A percentile compares a stretch with the other conserved stretches of the same genome.
Conservation (phyloP, 2,888 invertebrate species). For the Synergus itoensis region DNA sequence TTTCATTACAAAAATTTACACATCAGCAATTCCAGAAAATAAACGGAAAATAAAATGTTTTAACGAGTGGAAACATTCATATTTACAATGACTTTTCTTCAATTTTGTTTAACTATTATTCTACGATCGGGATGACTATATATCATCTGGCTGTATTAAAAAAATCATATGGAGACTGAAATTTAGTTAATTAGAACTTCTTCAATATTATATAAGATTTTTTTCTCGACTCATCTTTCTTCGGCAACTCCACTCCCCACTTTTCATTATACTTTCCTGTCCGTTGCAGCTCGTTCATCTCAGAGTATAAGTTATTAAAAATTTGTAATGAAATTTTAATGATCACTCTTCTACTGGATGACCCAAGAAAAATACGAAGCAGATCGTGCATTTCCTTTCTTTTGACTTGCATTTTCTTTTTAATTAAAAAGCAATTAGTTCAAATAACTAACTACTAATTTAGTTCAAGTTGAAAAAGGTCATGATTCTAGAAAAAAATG, state of each 20-base stretch:
- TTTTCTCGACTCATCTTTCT: neutral
- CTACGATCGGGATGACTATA: too few species aligned
- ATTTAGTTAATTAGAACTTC: neutral
- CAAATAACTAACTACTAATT: neutral
- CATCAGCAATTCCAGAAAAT: neutral
- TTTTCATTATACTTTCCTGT: slow-evolving; percentile 13
- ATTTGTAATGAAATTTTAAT: slow-evolving; percentile 65
- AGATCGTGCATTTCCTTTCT: neutral
- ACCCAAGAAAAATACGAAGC: neutral
- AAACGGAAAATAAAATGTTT: neutral
- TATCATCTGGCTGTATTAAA: too few species aligned
- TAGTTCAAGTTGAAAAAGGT: neutral
- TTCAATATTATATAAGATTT: neutral
- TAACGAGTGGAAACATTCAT: neutral
- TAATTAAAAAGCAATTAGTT: neutral
- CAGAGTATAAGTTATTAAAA: slow-evolving; percentile 50
- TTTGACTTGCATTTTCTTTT: neutral
- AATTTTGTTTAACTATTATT: neutral
- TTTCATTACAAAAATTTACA: neutral
- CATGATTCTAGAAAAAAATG: neutral
- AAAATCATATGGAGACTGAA: neutral
- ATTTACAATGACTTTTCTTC: too few species aligned
- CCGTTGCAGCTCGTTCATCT: neutral
- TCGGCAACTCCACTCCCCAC: neutral
- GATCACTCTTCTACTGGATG: slow-evolving; percentile 46